Evolutionary conservation across 2,888 invertebrate genomes (phyloP).

Genomic region (Steinernema carpocapsae): DNA sequence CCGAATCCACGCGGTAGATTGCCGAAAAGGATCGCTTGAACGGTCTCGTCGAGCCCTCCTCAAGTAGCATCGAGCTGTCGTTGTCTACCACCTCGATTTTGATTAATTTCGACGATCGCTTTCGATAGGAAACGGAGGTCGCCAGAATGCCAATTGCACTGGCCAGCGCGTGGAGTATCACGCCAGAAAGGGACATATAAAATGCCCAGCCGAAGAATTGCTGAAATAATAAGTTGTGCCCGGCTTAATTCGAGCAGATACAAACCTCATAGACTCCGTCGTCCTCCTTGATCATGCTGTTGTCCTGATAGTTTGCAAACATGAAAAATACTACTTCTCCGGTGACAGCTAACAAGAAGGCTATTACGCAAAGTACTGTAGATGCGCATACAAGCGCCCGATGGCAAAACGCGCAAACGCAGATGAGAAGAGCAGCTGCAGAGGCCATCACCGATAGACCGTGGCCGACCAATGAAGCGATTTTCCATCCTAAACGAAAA

Average conservation of each 20-base stretch:
- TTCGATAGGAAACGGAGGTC: slow-evolving; percentile 54
- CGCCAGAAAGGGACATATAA: slow-evolving; percentile 58
- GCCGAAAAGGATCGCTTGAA: slow-evolving; percentile 57
- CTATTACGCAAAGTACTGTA: slow-evolving; percentile 60
- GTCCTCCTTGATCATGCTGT: slow-evolving; percentile 66
- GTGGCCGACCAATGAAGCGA: slow-evolving; percentile 61
- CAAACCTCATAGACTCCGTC: slow-evolving; percentile 63
- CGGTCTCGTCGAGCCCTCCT: slow-evolving; percentile 40
- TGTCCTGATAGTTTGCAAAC: slow-evolving; percentile 67
- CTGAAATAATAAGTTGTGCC: slow-evolving; percentile 41
- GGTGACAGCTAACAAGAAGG: slow-evolving; percentile 41
- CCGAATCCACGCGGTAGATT: slow-evolving; percentile 62
- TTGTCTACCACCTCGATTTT: slow-evolving; percentile 60
- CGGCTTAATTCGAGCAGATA: too few species aligned
- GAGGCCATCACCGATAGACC: slow-evolving; percentile 57
- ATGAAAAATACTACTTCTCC: slow-evolving; percentile 62
- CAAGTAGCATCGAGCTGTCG: slow-evolving; percentile 31
- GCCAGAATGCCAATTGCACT: slow-evolving; percentile 64
- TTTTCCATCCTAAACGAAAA: slow-evolving; percentile 62
- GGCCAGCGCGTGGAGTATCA: slow-evolving; percentile 56
- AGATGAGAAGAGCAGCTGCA: slow-evolving; percentile 45
- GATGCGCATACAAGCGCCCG: slow-evolving; percentile 51
- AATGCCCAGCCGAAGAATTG: slow-evolving; percentile 68
- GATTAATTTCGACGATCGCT: slow-evolving; percentile 56
- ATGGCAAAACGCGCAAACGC: slow-evolving; percentile 57